phyloP scores from a whole-genome alignment of 1,140 invertebrate genomes.

The Dolichoris vasculosae region DNA sequence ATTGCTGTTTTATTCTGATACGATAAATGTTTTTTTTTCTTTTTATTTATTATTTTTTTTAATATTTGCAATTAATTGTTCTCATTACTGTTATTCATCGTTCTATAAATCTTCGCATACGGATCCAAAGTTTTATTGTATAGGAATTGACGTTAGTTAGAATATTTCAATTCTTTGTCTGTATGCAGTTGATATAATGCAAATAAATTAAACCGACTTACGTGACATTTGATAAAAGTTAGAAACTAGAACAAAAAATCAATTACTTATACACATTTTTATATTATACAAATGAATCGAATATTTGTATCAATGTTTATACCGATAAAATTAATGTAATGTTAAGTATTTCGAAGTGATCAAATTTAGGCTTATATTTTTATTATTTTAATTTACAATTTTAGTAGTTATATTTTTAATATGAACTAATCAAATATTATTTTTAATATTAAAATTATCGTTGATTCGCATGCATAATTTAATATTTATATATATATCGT shows the following conservation, averaged over 20 bases:
- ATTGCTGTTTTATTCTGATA: too few relatives aligned
- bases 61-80: too few relatives aligned
- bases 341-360: constrained; percentile 16
- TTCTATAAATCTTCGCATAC: not conserved
- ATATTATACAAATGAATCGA: not conserved
- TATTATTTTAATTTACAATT: not conserved
- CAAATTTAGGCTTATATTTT: not conserved
- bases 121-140: not conserved
- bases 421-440: not conserved
- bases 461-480: not conserved
- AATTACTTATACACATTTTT: not conserved
- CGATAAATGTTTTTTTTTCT: not conserved
- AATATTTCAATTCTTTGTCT: not conserved
- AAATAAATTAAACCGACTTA: not conserved
- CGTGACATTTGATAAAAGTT: not conserved
- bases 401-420: not conserved
- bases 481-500: not conserved
- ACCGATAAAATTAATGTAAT: not conserved
- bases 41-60: not conserved
- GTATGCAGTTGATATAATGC: not conserved
- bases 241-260: too few relatives aligned
- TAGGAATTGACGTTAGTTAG: not conserved
- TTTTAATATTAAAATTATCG: not conserved
- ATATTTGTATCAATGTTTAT: not conserved
- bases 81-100: not conserved